Conservation (phyloP, 30 jellyfish, hydroid and myxozoan genomes). For the Aurelia sp. region DNA sequence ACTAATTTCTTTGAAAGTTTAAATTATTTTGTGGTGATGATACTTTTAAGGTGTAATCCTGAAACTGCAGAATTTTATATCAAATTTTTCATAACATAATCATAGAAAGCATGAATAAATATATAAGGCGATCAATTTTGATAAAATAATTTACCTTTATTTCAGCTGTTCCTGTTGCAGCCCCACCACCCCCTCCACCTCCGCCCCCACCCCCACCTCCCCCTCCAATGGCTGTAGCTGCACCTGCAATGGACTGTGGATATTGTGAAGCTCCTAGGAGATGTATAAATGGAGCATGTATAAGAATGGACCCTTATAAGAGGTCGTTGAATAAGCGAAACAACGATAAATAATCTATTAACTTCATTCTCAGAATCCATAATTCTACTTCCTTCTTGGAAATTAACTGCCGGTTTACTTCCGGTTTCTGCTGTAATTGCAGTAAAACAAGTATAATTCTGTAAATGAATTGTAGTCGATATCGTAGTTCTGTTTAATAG, state of each 20-base stretch:
- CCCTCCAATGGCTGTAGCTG: conserved; percentile 69
- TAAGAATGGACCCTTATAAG: conserved; percentile 62
- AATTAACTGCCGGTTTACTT: neutral
- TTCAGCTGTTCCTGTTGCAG: conserved; percentile 52
- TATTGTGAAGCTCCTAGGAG: conserved; percentile 78
- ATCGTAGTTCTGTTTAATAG: too few species aligned
- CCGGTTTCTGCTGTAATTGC: too few species aligned
- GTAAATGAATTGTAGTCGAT: too few species aligned
- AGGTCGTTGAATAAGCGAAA: conserved; percentile 44
- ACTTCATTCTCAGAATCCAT: neutral
- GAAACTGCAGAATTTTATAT: too few species aligned
- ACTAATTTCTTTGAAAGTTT: too few species aligned
- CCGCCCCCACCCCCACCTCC: conserved; percentile 84
- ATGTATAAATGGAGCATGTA: conserved; percentile 74
- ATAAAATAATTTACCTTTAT: neutral
- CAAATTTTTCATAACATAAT: too few species aligned
- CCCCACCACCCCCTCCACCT: conserved; percentile 86
- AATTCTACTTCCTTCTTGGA: neutral
- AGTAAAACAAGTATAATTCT: too few species aligned
- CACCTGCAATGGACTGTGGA: conserved; percentile 60
- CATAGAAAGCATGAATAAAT: neutral
- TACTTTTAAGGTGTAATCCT: too few species aligned
- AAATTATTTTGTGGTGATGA: too few species aligned
- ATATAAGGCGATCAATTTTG: neutral
- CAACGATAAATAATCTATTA: conserved; percentile 2